Base-by-base conservation (phyloP, 2,113 vertebrate species). In the Macrotus californicus region DNA sequence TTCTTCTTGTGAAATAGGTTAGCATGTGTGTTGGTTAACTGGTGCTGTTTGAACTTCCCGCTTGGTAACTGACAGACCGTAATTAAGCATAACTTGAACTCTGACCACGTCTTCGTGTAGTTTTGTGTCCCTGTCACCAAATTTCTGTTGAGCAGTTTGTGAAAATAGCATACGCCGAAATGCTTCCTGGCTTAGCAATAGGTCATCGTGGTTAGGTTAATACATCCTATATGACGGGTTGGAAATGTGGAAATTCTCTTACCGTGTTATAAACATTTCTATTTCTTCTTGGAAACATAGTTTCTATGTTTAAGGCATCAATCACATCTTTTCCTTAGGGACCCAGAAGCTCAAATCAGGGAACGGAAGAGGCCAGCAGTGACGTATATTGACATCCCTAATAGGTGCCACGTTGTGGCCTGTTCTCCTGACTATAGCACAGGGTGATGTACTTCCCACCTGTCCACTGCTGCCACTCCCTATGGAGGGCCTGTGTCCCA, bases 51-150 rank as follows among this genome's bases (percentile, higher is more conserved):
- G 82, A 92, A 96, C 95, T 94, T 96, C 77, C 87, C 36, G 54
- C 81, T 96, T 73, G 54, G 79, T 96, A 92, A 96, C 77, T 95
- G 96, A 95, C 94, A 97, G 96, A 81, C 54, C 1, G n/a, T 96
- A 96, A 96, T 97, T 96, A 96, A 96, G 85, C 77, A 83, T 91
- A 95, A 96, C 93, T 97, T 96, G 96, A 97, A 97, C 94, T 96
- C 92, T 97, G 93, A 96, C 95, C 94, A 67, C 6, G 10, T 92
- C 91, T 89, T 29, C 54, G 39, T 95, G 92, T 96, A 50, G 72
- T 90, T 96, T 81, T 95, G 79, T 95, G 80, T 69, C 77, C 77
- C 89, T 95, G 95, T 95, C 94, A 97, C 80, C 84, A 87, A 88
- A 79, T 94, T 91, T 31, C 91, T 94, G 69, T 94, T 67, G 88